phyloP scores from a whole-genome alignment of 2,888 invertebrate species.

The Mesorhabditis sp. region DNA sequence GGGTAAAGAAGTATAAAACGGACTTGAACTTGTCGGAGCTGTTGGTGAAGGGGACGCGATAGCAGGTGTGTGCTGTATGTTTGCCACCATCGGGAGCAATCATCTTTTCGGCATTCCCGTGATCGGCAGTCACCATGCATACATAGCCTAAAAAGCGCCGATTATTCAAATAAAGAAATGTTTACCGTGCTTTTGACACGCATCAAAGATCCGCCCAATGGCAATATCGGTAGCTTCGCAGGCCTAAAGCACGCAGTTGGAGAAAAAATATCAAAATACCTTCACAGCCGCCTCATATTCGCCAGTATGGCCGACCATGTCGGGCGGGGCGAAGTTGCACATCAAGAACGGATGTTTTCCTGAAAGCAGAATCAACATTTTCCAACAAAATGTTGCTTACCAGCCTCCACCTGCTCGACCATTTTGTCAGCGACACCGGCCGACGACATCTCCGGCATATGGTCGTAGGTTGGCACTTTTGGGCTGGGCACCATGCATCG shows the following conservation, averaged over 20 bases:
- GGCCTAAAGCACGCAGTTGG: constrained; percentile 24
- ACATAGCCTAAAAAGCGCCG: constrained; percentile 27
- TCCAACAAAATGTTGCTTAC: neutral
- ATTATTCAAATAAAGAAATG: constrained; percentile 7
- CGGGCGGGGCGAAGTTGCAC: constrained; percentile 63
- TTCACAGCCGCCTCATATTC: constrained; percentile 59
- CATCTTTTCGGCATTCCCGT: constrained; percentile 62
- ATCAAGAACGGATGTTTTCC: constrained; percentile 60
- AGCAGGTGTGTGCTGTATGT: constrained; percentile 61
- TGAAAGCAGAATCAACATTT: neutral
- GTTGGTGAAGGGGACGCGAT: constrained; percentile 55
- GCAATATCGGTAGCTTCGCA: constrained; percentile 56
- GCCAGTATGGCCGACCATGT: constrained; percentile 63
- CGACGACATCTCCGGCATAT: constrained; percentile 60
- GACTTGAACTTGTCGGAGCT: constrained; percentile 43
- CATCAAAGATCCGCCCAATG: constrained; percentile 59
- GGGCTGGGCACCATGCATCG: constrained; percentile 61
- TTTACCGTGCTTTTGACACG: constrained; percentile 57
- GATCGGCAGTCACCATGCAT: constrained; percentile 54
- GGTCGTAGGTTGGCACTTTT: constrained; percentile 61
- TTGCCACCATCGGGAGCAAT: constrained; percentile 59
- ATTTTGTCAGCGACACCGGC: constrained; percentile 60
- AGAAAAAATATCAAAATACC: constrained; percentile 27
- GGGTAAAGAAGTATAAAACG: constrained; percentile 16
- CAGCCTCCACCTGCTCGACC: constrained; percentile 52